Conservation (phyloP, 1,140 invertebrate genomes). For the Heliconius eleuchia region DNA sequence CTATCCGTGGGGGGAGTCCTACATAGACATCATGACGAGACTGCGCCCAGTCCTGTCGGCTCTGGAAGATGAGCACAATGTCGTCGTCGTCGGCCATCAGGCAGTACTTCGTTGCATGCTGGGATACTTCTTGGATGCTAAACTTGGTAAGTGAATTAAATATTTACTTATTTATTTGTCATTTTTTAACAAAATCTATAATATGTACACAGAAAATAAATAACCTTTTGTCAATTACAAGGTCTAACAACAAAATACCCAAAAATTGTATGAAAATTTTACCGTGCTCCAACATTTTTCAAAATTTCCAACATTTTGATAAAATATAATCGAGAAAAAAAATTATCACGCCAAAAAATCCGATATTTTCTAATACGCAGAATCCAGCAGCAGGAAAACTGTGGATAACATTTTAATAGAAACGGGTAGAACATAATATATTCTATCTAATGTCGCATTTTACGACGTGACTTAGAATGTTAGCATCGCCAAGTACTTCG, state of each 20-base stretch:
- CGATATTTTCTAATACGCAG: too few species aligned
- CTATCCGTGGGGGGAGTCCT: slow-evolving; percentile 95
- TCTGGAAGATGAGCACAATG: slow-evolving; percentile 91
- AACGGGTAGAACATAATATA: neutral
- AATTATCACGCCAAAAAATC: too few species aligned
- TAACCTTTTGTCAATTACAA: too few species aligned
- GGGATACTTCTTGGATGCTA: slow-evolving; percentile 94
- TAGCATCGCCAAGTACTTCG: neutral
- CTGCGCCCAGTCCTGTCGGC: slow-evolving; percentile 90
- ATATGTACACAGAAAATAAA: too few species aligned
- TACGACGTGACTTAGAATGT: neutral
- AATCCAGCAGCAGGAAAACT: neutral
- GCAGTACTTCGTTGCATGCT: slow-evolving; percentile 95
- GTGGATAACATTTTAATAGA: neutral
- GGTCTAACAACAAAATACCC: too few species aligned
- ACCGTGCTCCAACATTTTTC: too few species aligned
- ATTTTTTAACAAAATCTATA: too few species aligned
- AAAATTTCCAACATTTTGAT: too few species aligned
- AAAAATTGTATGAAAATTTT: too few species aligned
- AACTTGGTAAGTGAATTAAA: slow-evolving; percentile 81
- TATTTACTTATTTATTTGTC: too few species aligned
- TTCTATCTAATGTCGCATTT: neutral
- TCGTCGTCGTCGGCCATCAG: slow-evolving; percentile 94
- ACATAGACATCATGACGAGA: slow-evolving; percentile 93
- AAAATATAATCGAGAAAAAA: too few species aligned